Conservation (phyloP, 2,888 invertebrate genomes). For the Eubasilissa splendida region DNA sequence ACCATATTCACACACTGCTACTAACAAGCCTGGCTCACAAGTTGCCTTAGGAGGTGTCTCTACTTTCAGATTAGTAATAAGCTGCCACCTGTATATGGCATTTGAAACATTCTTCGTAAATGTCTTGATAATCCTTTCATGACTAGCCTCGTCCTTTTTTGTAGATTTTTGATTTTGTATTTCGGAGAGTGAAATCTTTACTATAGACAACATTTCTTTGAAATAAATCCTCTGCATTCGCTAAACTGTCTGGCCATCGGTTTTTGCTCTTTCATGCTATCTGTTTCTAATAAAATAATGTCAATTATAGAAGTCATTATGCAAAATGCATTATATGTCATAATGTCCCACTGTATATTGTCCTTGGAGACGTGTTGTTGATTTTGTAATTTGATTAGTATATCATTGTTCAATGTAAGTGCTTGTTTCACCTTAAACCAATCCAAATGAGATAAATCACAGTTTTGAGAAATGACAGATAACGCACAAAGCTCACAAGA, state of each 20-base stretch:
- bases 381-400: constrained; percentile 65
- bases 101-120: constrained; percentile 71
- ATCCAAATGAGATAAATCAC: constrained; percentile 69
- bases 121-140: constrained; percentile 55
- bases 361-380: constrained; percentile 61
- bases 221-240: constrained; percentile 69
- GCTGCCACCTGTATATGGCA: constrained; percentile 81
- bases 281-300: constrained; percentile 67
- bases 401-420: constrained; percentile 69
- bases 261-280: constrained; percentile 64
- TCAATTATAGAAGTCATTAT: constrained; percentile 71
- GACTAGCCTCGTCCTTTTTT: constrained; percentile 62
- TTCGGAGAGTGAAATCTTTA: constrained; percentile 73
- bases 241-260: constrained; percentile 61
- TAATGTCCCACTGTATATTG: constrained; percentile 66
- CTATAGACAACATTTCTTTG: constrained; percentile 72
- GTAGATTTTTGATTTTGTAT: constrained; percentile 65
- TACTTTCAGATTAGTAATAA: constrained; percentile 75
- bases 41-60: constrained; percentile 67
- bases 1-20: too few relatives aligned
- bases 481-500: too few relatives aligned
- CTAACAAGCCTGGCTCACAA: too few relatives aligned
- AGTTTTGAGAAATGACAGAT: constrained; percentile 71
- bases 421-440: constrained; percentile 71
- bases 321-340: constrained; percentile 71